These are phyloP conservation scores for Cossypha heuglini DNA, from an alignment of 2,797 vertebrate species.

Conservation along the genomic window DNA sequence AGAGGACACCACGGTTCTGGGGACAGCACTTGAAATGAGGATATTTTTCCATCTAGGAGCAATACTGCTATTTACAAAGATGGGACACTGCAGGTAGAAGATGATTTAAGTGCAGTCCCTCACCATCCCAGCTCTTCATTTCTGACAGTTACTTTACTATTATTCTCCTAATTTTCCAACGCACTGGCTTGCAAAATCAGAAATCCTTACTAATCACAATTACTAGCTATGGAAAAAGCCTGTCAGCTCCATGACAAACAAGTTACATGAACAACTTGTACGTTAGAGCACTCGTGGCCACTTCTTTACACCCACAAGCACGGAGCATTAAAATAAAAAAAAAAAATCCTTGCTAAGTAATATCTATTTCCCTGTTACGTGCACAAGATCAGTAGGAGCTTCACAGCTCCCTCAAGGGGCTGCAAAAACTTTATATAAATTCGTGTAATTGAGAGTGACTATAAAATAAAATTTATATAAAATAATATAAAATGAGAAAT, in stretches of 20 bases:
- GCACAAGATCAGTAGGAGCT: not conserved
- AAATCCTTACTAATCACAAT: not conserved
- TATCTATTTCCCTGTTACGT: not conserved
- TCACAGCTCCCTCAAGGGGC: slow-evolving; percentile 22
- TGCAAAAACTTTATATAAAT: not conserved
- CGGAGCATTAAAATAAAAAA: not conserved
- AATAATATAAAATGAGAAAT: not conserved
- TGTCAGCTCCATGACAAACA: not conserved
- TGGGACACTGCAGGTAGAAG: not conserved
- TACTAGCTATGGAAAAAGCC: not conserved
- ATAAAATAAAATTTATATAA: not conserved
- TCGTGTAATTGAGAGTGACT: rapidly evolving
- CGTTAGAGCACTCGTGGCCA: not conserved
- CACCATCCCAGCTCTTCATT: not conserved
- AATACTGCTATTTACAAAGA: rapidly evolving
- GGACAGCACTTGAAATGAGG: not conserved
- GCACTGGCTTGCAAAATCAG: not conserved
- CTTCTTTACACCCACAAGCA: not conserved
- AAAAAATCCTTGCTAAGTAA: not conserved
- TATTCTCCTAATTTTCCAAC: not conserved
- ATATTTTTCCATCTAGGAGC: not conserved
- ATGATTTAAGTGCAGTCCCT: not conserved
- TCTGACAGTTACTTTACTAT: not conserved
- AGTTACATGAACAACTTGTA: not conserved
- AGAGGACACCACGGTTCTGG: rapidly evolving